These are phyloP conservation scores for Phoxinus phoxinus DNA, from an alignment of 2,113 vertebrate species.

Conservation along the genomic window DNA sequence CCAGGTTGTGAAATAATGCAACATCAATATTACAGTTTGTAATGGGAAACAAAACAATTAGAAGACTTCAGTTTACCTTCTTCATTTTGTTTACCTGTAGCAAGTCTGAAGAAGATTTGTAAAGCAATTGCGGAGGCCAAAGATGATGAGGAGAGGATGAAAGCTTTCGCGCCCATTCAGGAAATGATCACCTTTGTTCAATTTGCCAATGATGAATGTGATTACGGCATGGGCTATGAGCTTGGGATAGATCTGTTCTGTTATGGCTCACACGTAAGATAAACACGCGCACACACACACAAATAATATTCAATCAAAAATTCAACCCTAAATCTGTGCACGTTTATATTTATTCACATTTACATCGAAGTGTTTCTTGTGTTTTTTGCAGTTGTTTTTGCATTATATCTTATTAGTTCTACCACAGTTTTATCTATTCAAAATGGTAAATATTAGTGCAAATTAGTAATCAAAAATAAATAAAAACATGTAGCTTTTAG, in stretches of 20 bases:
- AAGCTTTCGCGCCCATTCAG: slow-evolving; percentile 92
- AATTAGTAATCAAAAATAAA: not conserved
- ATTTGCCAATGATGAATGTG: slow-evolving; percentile 98
- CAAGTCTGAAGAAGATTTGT: slow-evolving; percentile 89
- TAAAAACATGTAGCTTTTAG: too few relatives aligned
- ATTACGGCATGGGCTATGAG: slow-evolving; percentile 97
- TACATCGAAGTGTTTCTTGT: not conserved
- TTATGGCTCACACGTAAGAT: slow-evolving; percentile 92
- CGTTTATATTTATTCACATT: not conserved
- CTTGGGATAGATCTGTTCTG: slow-evolving; percentile 95
- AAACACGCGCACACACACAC: not conserved
- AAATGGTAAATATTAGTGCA: not conserved
- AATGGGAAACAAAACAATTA: not conserved
- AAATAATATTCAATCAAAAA: not conserved
- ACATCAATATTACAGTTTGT: not conserved
- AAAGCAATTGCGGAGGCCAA: slow-evolving; percentile 88
- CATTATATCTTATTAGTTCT: not conserved
- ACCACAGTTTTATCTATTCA: not conserved
- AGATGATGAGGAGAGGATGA: slow-evolving; percentile 85
- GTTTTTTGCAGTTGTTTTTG: not conserved
- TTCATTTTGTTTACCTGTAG: slow-evolving; percentile 57
- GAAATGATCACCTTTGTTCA: slow-evolving; percentile 96
- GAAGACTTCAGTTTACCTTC: not conserved
- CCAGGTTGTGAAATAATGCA: not conserved
- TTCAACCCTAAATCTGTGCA: not conserved